These are phyloP conservation scores for Prosopocoilus inquinatus DNA, from an alignment of 2,888 invertebrate species.

Conservation along the genomic window DNA sequence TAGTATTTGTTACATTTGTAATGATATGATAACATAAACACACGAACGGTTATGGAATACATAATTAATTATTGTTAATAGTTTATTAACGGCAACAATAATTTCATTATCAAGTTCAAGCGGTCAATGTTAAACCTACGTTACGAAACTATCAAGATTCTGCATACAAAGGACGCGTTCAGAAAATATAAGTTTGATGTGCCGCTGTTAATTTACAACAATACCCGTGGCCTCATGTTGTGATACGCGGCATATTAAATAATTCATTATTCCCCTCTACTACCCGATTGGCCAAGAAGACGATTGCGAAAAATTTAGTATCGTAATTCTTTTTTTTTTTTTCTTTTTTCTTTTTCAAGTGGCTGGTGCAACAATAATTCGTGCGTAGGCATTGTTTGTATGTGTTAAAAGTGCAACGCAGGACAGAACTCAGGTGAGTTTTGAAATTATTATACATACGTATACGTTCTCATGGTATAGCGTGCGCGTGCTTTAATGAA, in stretches of 20 bases:
- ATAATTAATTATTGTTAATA: constrained; percentile 3
- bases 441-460: not conserved
- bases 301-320: not conserved
- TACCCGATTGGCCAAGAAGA: not conserved
- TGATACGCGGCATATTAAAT: not conserved
- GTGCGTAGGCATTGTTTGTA: not conserved
- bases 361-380: not conserved
- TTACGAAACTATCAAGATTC: constrained; percentile 17
- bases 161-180: constrained; percentile 20
- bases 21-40: too few species aligned
- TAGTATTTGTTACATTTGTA: too few species aligned
- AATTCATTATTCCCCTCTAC: not conserved
- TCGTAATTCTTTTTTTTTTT: not conserved
- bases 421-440: not conserved
- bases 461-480: too few species aligned
- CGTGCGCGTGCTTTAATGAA: too few species aligned
- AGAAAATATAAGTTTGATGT: not conserved
- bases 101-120: constrained; percentile 33
- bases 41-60: too few species aligned
- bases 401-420: not conserved
- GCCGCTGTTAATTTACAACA: not conserved
- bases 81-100: constrained; percentile 12
- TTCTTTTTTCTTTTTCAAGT: not conserved
- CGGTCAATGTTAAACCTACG: constrained; percentile 27
- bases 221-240: not conserved